phyloP scores from a whole-genome alignment of 2,888 invertebrate species.

The Pseudococcus viburni region DNA sequence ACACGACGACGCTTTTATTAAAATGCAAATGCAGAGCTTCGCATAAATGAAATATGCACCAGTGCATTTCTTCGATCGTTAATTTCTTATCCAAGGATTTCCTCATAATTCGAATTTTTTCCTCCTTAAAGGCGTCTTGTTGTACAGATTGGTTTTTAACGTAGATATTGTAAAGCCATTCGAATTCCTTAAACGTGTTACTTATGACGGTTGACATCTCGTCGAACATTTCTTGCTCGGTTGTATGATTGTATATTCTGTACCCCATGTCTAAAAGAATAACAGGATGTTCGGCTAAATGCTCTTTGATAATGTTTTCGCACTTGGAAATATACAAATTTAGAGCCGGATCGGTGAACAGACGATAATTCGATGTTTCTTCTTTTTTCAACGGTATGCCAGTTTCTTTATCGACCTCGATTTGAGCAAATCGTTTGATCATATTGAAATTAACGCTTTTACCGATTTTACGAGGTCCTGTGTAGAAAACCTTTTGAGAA shows the following conservation, averaged over 20 bases:
- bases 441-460: constrained; percentile 48
- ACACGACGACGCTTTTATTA: background rate
- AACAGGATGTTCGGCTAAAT: background rate
- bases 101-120: background rate
- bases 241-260: constrained; percentile 6
- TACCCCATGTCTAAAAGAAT: constrained; percentile 10
- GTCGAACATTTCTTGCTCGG: background rate
- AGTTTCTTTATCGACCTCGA: constrained; percentile 21
- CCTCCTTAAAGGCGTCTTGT: background rate
- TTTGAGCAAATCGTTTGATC: constrained; percentile 22
- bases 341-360: background rate
- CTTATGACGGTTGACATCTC: background rate
- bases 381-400: background rate
- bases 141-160: background rate
- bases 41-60: background rate
- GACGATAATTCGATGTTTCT: background rate
- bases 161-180: constrained; percentile 15
- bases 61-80: background rate
- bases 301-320: background rate
- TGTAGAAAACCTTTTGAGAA: background rate
- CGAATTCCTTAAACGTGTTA: constrained; percentile 5
- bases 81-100: background rate
- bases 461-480: constrained; percentile 20
- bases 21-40: constrained; percentile 3
- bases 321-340: background rate